These are phyloP conservation scores for Melanaphis sacchari DNA, from an alignment of 1,140 invertebrate genomes.

Conservation along the genomic window DNA sequence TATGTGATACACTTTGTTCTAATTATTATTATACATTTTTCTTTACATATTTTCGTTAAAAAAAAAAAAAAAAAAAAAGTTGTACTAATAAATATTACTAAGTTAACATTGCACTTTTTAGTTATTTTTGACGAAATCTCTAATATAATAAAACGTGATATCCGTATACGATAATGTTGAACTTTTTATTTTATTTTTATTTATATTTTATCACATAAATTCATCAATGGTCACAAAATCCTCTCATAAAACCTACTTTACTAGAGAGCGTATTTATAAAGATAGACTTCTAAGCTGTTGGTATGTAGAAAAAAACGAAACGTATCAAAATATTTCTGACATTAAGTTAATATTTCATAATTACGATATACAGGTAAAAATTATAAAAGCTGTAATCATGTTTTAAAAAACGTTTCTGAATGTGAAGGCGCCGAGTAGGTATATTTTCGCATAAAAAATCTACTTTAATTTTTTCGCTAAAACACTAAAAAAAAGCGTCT, in stretches of 20 bases:
- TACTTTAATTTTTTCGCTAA: too few species aligned
- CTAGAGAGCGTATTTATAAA: neutral
- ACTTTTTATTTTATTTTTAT: too few species aligned
- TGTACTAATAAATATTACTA: too few species aligned
- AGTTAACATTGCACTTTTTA: too few species aligned
- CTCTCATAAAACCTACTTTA: neutral
- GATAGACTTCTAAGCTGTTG: neutral
- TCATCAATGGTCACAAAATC: neutral
- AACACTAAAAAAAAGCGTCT: too few species aligned
- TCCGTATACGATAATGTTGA: too few species aligned
- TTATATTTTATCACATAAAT: too few species aligned
- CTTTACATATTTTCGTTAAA: neutral
- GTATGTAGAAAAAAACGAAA: neutral
- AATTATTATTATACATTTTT: neutral
- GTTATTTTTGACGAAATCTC: too few species aligned
- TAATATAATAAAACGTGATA: too few species aligned
- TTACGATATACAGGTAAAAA: neutral
- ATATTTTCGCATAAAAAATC: neutral
- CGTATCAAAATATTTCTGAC: neutral
- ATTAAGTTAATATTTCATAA: neutral
- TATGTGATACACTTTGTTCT: neutral
- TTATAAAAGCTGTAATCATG: neutral
- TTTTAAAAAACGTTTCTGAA: neutral
- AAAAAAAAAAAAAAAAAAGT: too few species aligned
- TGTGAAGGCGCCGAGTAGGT: fast-evolving